Base-by-base conservation (phyloP, 2,797 vertebrate genomes). In the Chromobotia macracanthus region DNA sequence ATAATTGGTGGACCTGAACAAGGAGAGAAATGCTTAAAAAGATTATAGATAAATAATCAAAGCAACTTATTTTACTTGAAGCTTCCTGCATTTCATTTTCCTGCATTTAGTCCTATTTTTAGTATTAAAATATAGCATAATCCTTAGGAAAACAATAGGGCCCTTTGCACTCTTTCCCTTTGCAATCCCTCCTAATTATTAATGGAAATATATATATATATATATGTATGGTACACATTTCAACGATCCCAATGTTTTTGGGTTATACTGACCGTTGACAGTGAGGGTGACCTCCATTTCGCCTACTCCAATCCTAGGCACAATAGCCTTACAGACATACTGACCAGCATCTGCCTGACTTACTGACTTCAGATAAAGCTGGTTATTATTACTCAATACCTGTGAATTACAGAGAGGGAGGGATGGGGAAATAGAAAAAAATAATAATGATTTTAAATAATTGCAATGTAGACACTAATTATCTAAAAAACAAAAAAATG, bases 371-470 rank as follows among this genome's bases (percentile, higher is more conserved):
- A 98, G 83, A 83, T 95, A 92, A 67, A 99, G 93, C 91, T 97
- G 96, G 91, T 98, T 97, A 89, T 96, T 97, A 92, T 99, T 99
- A 91, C 97, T 98, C 69, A 99, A 91, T 3, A 99, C 97, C 97
- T 98, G 92, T 21, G 71, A 0, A 63, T n/a, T 2, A 16, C 16
- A 86, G 84, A 51, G 46, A 31, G 55, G 23, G 73, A 63, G 18
- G 3, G 23, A 75, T 18, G 46, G 18, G 68, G 16, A 72, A 35
- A 80, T 61, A 23, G 35, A 82, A 44, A 72, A 21, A 28, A 66
- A n/a, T n/a, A 44, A 44, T 44, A 44, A 44, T 44, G 41, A 44
- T 44, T 9, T 44, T 44, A 10, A 44, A 10, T 10, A 44, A 11
- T 44, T 44, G 11, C 41, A 44, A 44, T 44, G 41, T 11, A 44